Conservation (phyloP, 2,797 vertebrate species). For the Botia kubotai region DNA sequence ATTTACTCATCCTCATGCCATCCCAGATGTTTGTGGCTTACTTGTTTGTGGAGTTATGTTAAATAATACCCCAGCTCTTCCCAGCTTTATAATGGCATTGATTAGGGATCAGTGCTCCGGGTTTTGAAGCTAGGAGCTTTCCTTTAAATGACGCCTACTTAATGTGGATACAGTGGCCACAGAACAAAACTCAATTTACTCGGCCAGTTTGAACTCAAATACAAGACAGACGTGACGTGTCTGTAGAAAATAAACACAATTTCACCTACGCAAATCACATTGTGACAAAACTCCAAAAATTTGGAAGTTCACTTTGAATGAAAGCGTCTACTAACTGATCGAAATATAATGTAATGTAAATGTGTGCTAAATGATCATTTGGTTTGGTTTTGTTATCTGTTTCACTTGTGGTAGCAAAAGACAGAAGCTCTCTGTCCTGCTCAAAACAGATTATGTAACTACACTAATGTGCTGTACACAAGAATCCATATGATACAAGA, state of each 20-base stretch:
- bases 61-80: too few species aligned
- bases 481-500: background rate
- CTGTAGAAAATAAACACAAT: too few species aligned
- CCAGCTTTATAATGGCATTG: too few species aligned
- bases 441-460: slow-evolving; percentile 9
- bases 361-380: background rate
- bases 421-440: background rate
- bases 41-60: too few species aligned
- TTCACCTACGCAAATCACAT: background rate
- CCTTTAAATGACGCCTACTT: background rate
- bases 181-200: background rate
- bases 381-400: background rate
- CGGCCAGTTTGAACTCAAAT: too few species aligned
- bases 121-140: too few species aligned
- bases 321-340: background rate
- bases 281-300: background rate
- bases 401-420: background rate
- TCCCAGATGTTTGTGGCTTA: too few species aligned
- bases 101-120: too few species aligned
- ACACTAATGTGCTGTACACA: background rate
- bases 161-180: background rate
- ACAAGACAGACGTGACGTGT: too few species aligned
- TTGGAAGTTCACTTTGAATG: slow-evolving; percentile 19
- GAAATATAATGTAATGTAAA: background rate
- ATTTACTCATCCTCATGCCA: too few species aligned